Percentiles rank a stretch among this genome's conserved stretches.
phyloP scores from a whole-genome alignment of 2,797 vertebrate genomes.

The Salmo trutta region DNA sequence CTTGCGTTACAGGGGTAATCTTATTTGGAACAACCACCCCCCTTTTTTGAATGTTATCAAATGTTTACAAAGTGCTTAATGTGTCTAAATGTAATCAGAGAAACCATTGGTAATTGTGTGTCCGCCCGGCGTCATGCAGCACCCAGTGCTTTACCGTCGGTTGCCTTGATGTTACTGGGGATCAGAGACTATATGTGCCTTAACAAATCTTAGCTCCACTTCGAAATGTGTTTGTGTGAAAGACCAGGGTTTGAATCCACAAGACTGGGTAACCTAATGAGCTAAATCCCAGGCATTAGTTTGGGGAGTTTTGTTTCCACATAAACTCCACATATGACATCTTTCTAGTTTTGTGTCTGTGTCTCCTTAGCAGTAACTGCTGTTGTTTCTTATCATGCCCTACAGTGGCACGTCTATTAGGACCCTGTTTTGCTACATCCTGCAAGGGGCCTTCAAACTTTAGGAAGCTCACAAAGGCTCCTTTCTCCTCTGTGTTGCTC shows the following conservation, averaged over 20 bases:
- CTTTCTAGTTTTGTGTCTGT: neutral
- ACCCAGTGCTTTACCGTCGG: constrained; percentile 24
- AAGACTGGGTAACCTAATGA: neutral
- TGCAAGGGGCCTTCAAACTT: constrained; percentile 60
- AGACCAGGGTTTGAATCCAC: neutral
- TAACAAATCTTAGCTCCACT: constrained; percentile 20
- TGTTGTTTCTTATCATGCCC: constrained; percentile 5
- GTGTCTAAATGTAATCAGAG: constrained; percentile 71
- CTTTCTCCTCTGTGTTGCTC: constrained; percentile 75
- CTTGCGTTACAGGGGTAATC: constrained; percentile 73
- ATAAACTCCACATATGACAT: neutral
- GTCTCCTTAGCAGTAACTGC: neutral
- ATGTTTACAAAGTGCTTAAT: constrained; percentile 82
- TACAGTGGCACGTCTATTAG: constrained; percentile 29
- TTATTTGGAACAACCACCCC: constrained; percentile 63
- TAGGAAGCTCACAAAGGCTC: constrained; percentile 19
- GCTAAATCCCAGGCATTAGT: neutral
- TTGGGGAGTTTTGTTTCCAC: neutral
- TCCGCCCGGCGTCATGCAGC: constrained; percentile 26
- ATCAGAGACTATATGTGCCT: constrained; percentile 17
- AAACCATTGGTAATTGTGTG: constrained; percentile 48
- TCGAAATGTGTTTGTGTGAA: neutral
- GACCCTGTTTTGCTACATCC: constrained; percentile 62
- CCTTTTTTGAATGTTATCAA: constrained; percentile 77
- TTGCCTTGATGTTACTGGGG: constrained; percentile 36